phyloP scores from a whole-genome alignment of 2,888 invertebrate genomes.

The Aphidoletes aphidimyza region DNA sequence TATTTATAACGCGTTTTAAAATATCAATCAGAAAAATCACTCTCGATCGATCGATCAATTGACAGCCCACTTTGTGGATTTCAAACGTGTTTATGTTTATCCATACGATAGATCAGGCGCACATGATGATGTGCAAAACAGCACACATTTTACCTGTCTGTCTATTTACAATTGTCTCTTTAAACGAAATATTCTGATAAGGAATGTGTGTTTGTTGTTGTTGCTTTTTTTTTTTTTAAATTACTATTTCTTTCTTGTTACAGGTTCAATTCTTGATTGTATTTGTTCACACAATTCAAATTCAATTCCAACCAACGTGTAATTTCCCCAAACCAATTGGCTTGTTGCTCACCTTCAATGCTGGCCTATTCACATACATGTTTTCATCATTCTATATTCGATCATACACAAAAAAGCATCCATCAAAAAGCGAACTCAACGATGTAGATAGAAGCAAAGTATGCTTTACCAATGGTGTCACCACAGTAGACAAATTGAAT shows the following conservation, averaged over 20 bases:
- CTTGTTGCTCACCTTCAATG: constrained; percentile 74
- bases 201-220: background rate
- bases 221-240: background rate
- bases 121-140: no score
- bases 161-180: no score
- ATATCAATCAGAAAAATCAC: no score
- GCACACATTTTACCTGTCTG: no score
- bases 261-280: constrained; percentile 82
- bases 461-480: background rate
- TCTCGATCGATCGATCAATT: no score
- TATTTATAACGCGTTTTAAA: background rate
- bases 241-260: constrained; percentile 59
- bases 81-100: no score
- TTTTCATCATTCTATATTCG: constrained; percentile 80
- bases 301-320: constrained; percentile 75
- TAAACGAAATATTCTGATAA: no score
- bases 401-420: constrained; percentile 55
- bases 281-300: constrained; percentile 75
- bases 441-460: background rate
- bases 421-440: constrained; percentile 20
- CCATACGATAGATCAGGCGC: no score
- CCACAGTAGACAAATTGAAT: constrained; percentile 18
- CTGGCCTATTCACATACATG: constrained; percentile 79
- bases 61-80: no score
- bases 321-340: constrained; percentile 78